Conservation (phyloP, 2,113 vertebrate species). For the Alaudala cheleensis region DNA sequence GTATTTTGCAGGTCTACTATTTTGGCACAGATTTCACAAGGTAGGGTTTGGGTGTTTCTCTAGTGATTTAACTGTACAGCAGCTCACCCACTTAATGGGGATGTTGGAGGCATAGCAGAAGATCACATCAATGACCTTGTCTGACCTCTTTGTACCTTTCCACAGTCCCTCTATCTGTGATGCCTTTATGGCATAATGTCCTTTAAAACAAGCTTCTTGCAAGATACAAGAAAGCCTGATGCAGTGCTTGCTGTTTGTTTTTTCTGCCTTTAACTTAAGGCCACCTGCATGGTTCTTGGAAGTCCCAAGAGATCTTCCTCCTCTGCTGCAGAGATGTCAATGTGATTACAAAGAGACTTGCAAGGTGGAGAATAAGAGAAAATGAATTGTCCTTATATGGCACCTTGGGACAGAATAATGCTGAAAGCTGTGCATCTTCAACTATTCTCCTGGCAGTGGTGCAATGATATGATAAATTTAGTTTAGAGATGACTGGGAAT, state of each 20-base stretch:
- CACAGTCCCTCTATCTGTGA: neutral
- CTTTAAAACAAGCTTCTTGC: constrained; percentile 1
- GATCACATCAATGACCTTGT: neutral
- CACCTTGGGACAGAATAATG: neutral
- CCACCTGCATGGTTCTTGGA: neutral
- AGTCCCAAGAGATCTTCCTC: neutral
- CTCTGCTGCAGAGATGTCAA: neutral
- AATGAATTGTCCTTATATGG: neutral
- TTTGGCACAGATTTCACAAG: neutral
- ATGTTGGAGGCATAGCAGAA: neutral
- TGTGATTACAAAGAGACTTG: neutral
- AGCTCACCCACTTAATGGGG: neutral
- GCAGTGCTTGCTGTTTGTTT: neutral
- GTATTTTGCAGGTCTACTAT: neutral
- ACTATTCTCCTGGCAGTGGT: neutral
- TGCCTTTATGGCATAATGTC: neutral
- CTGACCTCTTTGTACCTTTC: neutral
- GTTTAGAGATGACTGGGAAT: neutral
- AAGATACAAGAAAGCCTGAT: neutral
- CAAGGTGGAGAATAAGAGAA: neutral
- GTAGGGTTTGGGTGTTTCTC: neutral
- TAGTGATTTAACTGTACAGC: neutral
- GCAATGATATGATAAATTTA: neutral
- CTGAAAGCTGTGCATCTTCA: constrained; percentile 1
- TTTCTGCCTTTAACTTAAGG: neutral